Conservation (phyloP, 1,140 invertebrate genomes). For the Pseudobourletiella spinata region DNA sequence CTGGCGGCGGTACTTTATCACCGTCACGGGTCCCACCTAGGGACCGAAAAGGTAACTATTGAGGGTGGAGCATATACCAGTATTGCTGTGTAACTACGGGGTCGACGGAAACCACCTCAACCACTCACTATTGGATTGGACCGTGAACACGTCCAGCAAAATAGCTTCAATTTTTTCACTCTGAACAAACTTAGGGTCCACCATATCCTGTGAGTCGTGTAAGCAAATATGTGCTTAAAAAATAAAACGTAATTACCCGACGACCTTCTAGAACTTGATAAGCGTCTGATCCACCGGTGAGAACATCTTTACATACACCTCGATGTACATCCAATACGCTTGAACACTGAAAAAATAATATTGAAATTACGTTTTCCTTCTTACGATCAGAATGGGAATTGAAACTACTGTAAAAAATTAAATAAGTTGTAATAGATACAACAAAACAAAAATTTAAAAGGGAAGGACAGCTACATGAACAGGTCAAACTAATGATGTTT, state of each 20-base stretch:
- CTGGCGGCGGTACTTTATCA: constrained; percentile 32
- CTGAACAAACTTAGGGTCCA: no score
- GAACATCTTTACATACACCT: constrained; percentile 72
- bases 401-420: no score
- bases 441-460: no score
- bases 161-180: not conserved
- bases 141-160: not conserved
- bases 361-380: no score
- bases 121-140: not conserved
- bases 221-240: no score
- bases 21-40: constrained; percentile 15
- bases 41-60: not conserved
- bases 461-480: no score
- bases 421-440: no score
- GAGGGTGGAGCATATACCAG: not conserved
- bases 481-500: no score
- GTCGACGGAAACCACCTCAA: no score
- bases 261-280: constrained; percentile 29
- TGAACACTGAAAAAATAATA: constrained; percentile 52
- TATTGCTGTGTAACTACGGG: no score
- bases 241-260: constrained; percentile 11
- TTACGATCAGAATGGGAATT: no score
- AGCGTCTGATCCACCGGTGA: constrained; percentile 48
- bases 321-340: constrained; percentile 73
- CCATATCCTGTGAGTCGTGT: no score